Conservation (phyloP, 2,888 invertebrate species). For the Hermodice carunculata region DNA sequence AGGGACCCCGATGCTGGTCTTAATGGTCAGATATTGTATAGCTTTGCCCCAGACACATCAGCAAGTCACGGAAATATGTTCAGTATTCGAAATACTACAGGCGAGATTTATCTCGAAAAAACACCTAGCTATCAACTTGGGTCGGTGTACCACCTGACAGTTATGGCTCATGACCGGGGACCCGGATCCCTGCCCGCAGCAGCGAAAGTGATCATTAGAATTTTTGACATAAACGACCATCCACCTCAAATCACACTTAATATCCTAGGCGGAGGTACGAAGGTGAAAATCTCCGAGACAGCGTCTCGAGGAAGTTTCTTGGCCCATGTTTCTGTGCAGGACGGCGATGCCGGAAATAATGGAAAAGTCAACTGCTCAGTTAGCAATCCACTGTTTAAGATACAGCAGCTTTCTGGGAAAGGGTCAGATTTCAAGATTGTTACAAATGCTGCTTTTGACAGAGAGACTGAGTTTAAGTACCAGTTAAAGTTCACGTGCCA, state of each 20-base stretch:
- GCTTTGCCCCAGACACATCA: conserved; percentile 19
- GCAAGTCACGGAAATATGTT: conserved; percentile 26
- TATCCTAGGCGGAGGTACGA: conserved; percentile 84
- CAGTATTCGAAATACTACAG: conserved; percentile 18
- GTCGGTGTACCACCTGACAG: conserved; percentile 26
- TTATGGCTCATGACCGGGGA: conserved; percentile 32
- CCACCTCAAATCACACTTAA: conserved; percentile 87
- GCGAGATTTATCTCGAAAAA: conserved; percentile 20
- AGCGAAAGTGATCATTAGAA: conserved; percentile 74
- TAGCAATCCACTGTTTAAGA: conserved; percentile 86
- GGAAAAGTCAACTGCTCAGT: conserved; percentile 82
- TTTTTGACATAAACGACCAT: conserved; percentile 86
- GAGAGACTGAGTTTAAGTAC: conserved; percentile 92
- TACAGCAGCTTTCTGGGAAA: conserved; percentile 83
- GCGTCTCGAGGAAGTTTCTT: conserved; percentile 91
- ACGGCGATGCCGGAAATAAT: conserved; percentile 90
- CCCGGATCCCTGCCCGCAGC: conserved; percentile 81
- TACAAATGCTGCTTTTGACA: conserved; percentile 88
- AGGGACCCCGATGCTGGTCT: conserved; percentile 36
- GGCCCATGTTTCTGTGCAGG: conserved; percentile 93
- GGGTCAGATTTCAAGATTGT: conserved; percentile 73
- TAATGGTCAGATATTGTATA: conserved; percentile 35
- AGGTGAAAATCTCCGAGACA: conserved; percentile 73
- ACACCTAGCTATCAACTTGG: conserved; percentile 26
- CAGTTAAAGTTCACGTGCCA: conserved; percentile 80